A percentile compares a stretch with the other conserved stretches of the same genome.
Conservation (phyloP, 2,797 vertebrate genomes). For the Anableps anableps region DNA sequence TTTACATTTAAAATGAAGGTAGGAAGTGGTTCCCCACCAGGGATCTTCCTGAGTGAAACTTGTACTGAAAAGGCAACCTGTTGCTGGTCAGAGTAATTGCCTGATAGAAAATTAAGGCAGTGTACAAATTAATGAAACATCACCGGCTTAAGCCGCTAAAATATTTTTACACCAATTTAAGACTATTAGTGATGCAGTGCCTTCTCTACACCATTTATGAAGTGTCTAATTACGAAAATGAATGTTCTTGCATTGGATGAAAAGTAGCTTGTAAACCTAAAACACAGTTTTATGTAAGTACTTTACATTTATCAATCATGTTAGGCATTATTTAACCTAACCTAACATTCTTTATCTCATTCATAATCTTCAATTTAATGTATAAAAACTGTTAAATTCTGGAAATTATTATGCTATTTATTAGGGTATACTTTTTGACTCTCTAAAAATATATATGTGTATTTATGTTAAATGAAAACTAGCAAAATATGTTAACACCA, state of each 20-base stretch:
- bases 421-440: background rate
- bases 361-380: background rate
- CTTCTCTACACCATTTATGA: background rate
- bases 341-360: background rate
- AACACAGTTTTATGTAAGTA: background rate
- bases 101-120: background rate
- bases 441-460: background rate
- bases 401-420: background rate
- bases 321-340: background rate
- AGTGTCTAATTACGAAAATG: background rate
- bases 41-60: background rate
- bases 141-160: background rate
- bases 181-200: background rate
- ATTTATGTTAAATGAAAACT: background rate
- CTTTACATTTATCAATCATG: background rate
- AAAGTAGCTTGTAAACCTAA: background rate
- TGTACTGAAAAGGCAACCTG: background rate
- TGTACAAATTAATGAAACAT: background rate
- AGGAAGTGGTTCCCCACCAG: background rate
- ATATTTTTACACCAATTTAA: conserved; percentile 2
- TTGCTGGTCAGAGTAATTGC: background rate
- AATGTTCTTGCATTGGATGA: background rate
- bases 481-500: background rate
- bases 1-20: background rate
- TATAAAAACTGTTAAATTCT: background rate